phyloP scores from a whole-genome alignment of 2,888 invertebrate genomes.

The Euphydryas editha region DNA sequence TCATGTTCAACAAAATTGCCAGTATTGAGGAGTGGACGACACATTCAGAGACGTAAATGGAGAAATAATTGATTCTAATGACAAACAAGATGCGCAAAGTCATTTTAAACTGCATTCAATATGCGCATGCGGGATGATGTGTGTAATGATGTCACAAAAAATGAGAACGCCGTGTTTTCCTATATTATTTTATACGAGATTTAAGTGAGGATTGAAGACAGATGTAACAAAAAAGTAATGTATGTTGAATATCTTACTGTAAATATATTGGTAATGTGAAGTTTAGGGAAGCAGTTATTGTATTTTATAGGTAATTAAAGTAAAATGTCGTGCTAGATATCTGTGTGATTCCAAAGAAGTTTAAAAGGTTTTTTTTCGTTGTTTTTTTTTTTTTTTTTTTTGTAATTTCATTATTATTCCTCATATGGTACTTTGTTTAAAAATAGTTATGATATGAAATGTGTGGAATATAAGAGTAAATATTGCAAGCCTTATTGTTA shows the following conservation, averaged over 20 bases:
- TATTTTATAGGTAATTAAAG: background rate
- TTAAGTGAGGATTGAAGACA: conserved; percentile 30
- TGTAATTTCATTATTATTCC: too few relatives aligned
- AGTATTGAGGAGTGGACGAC: conserved; percentile 57
- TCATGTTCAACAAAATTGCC: conserved; percentile 62
- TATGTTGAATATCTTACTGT: conserved; percentile 27
- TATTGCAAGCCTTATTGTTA: background rate
- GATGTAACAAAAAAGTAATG: conserved; percentile 27
- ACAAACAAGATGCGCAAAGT: conserved; percentile 60
- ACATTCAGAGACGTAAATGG: conserved; percentile 55
- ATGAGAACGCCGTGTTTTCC: conserved; percentile 56
- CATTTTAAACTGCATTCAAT: conserved; percentile 62
- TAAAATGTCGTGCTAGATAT: too few relatives aligned
- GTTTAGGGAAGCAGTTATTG: background rate
- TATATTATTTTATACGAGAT: conserved; percentile 41
- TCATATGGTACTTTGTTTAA: too few relatives aligned
- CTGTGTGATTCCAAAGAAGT: too few relatives aligned
- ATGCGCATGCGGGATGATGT: conserved; percentile 50
- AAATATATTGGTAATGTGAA: conserved; percentile 9
- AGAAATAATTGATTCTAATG: conserved; percentile 74
- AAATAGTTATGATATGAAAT: too few relatives aligned
- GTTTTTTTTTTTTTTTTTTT: too few relatives aligned
- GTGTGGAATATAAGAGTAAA: background rate
- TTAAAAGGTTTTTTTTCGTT: too few relatives aligned
- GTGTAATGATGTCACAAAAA: conserved; percentile 61